These are phyloP conservation scores for Drosophila sordidula DNA, from an alignment of 2,888 invertebrate species.

Conservation along the genomic window DNA sequence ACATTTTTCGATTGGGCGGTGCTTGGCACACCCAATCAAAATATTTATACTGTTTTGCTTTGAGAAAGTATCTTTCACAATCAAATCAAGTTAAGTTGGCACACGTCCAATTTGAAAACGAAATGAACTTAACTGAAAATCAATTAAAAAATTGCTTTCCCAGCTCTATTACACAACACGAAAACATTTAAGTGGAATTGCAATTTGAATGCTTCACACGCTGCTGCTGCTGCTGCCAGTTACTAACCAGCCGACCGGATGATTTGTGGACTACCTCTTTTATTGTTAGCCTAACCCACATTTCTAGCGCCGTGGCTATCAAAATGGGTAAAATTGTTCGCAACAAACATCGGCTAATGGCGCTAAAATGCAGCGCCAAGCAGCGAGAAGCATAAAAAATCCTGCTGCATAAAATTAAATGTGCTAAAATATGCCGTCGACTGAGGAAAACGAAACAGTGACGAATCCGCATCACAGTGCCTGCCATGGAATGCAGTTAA, in stretches of 20 bases:
- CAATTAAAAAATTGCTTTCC: slow-evolving; percentile 66
- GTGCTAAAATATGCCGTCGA: slow-evolving; percentile 25
- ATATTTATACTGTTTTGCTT: slow-evolving; percentile 3
- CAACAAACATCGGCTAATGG: slow-evolving; percentile 29
- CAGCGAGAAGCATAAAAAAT: slow-evolving; percentile 33
- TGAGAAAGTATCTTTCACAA: slow-evolving; percentile 60
- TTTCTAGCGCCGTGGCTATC: slow-evolving; percentile 33
- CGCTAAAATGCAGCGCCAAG: slow-evolving; percentile 32
- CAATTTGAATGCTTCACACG: slow-evolving; percentile 79
- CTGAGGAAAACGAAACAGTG: slow-evolving; percentile 32
- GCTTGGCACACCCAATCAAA: slow-evolving; percentile 7
- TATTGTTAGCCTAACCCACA: slow-evolving; percentile 55
- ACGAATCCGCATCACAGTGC: slow-evolving; percentile 32
- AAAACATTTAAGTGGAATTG: slow-evolving; percentile 49
- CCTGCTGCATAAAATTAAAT: slow-evolving; percentile 67
- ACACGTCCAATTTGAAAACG: slow-evolving; percentile 57
- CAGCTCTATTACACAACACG: slow-evolving; percentile 50
- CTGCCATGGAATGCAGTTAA: slow-evolving; percentile 56
- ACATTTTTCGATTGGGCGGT: slow-evolving; percentile 48
- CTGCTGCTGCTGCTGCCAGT: slow-evolving; percentile 31
- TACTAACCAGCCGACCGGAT: slow-evolving; percentile 30
- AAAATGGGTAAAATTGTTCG: slow-evolving; percentile 52
- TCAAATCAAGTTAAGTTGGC: slow-evolving; percentile 41
- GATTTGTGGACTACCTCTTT: slow-evolving; percentile 52
- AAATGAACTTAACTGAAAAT: slow-evolving; percentile 48